Base-by-base conservation (phyloP, 2,797 vertebrate species). In the Scarus forsteni region DNA sequence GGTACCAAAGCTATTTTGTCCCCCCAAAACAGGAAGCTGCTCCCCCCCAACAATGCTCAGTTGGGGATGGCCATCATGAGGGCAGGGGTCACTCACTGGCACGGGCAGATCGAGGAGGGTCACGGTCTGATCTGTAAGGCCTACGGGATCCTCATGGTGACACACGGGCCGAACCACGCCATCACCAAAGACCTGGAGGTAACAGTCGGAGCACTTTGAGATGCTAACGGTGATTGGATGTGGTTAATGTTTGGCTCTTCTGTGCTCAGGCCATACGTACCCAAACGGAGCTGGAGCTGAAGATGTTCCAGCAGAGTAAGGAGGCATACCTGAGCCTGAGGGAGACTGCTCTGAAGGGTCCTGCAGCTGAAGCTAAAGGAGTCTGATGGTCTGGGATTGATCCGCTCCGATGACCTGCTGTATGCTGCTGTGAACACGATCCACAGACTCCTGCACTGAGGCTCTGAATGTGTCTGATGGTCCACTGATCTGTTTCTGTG, bases 181-280 rank as follows among this genome's bases (percentile, higher is more conserved):
- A 97, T 98, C 77, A 97, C 96, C 81, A 96, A 93, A 82, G 98
- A 99, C 84, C 83, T 99, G 74, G 98, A 99, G 96, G 97, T 97
- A 92, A 11, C 19, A 13, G 27, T 27, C 27, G 27, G 27, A 27
- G 27, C 27, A 27, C 27, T 27, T 27, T 27, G 27, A 27, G 27
- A 27, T 27, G 27, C 4, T 27, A 4, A 27, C 2, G 27, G 27
- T 27, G 27, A 27, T 27, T 27, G 27, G 27, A 27, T 27, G 27
- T 27, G 27, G 27, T 27, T 27, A 27, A 27, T 27, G 27, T 27
- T 27, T 27, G 27, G 27, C 27, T 46, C 18, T 44, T 63, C 1
- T 59, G 6, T n/a, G 46, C 55, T 10, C 87, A 99, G 98, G 75
- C 86, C 27, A 98, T 99, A 92, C 94, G 98, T 12, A 73, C 81